A percentile compares a stretch with the other conserved stretches of the same genome.
These are phyloP conservation scores for Anastrepha ludens DNA, from an alignment of 1,140 invertebrate species.

Conservation along the genomic window DNA sequence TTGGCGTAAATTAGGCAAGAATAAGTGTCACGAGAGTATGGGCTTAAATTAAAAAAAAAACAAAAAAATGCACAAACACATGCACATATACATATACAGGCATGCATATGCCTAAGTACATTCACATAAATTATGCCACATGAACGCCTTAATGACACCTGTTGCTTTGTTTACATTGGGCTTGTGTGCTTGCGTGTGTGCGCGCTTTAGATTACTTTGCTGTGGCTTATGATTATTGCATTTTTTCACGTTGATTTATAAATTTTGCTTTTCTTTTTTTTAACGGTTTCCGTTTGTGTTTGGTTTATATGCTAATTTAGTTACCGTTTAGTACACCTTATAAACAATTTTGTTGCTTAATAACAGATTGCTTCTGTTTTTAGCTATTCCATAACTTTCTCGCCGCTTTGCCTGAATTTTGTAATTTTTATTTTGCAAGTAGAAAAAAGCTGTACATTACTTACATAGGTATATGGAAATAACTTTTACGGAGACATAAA, in stretches of 20 bases:
- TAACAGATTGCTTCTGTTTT: not conserved
- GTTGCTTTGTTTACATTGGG: not conserved
- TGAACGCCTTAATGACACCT: not conserved
- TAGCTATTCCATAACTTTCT: not conserved
- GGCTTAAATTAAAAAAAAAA: not conserved
- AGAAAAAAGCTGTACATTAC: not conserved
- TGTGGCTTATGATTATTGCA: constrained; percentile 1
- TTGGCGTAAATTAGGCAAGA: not conserved
- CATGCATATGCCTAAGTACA: not conserved
- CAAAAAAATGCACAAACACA: not conserved
- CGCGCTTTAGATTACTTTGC: not conserved
- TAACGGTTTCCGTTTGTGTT: not conserved
- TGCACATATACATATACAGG: no score
- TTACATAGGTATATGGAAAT: not conserved
- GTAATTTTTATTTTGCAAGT: not conserved
- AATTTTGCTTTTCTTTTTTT: not conserved
- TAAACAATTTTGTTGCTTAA: not conserved
- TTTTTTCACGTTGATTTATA: not conserved
- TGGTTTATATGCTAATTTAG: not conserved
- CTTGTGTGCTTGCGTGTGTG: not conserved
- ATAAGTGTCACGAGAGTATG: not conserved
- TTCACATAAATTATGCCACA: not conserved
- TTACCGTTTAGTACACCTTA: not conserved
- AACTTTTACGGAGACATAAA: not conserved
- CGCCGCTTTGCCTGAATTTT: not conserved